Evolutionary conservation across 2,113 vertebrate species (phyloP).

Genomic region (Argyrosomus japonicus): DNA sequence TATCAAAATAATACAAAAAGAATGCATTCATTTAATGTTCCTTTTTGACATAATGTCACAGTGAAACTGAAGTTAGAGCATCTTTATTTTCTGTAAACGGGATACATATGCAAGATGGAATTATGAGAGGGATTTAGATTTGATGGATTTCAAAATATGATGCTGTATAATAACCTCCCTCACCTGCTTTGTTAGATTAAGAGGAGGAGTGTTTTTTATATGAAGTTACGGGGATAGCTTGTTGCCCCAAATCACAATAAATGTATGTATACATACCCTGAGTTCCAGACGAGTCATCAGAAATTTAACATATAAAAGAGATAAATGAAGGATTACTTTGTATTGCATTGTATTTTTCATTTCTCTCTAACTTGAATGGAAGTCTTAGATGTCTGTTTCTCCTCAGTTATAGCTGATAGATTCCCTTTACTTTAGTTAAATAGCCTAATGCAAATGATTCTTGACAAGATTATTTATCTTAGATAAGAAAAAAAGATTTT

Average conservation of each 20-base stretch:
- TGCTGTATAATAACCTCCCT: not conserved
- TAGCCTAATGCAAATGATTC: not conserved
- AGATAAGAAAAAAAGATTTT: not conserved
- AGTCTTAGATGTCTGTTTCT: not conserved
- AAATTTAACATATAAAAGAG: not conserved
- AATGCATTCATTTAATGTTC: not conserved
- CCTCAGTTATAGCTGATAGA: not conserved
- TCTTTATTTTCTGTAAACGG: not conserved
- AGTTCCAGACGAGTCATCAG: not conserved
- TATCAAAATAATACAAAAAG: too few relatives aligned
- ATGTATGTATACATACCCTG: not conserved
- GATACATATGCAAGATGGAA: not conserved
- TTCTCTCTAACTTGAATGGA: not conserved
- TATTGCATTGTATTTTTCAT: not conserved
- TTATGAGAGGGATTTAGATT: too few relatives aligned
- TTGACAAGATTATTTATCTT: not conserved
- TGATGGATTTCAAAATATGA: too few relatives aligned
- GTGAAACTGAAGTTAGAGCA: not conserved
- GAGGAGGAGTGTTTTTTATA: not conserved
- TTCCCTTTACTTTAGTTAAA: not conserved
- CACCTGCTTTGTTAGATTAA: not conserved
- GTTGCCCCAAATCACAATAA: not conserved
- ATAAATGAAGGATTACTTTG: not conserved
- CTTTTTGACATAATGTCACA: not conserved
- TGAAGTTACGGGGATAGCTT: not conserved